Evolutionary conservation across 2,113 vertebrate genomes (phyloP).

Genomic region (Halichoerus grypus): DNA sequence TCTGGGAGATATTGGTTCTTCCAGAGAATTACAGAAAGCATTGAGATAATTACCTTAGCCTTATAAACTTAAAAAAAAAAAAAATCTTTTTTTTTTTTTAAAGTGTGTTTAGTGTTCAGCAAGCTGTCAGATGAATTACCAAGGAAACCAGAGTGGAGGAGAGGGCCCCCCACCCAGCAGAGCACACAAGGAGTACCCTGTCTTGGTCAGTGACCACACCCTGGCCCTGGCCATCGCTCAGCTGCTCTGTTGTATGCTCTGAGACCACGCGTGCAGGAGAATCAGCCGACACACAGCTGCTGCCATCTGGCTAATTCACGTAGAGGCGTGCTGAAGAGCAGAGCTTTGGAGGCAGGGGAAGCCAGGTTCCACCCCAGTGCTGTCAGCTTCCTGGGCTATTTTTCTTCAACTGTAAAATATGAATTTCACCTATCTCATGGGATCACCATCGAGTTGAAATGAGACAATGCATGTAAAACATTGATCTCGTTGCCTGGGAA

Average conservation of each 20-base stretch:
- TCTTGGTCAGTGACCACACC: neutral
- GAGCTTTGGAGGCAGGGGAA: neutral
- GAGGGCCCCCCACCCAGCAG: neutral
- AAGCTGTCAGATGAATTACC: constrained; percentile 23
- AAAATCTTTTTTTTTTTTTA: neutral
- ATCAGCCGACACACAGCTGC: neutral
- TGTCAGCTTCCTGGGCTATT: neutral
- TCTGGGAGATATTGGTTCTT: constrained; percentile 24
- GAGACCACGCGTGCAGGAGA: accelerated
- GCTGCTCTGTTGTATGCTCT: neutral
- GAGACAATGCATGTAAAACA: neutral
- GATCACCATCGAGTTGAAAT: neutral
- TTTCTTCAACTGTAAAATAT: neutral
- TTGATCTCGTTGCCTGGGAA: neutral
- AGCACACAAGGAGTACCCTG: neutral
- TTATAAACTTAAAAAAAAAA: constrained; percentile 47
- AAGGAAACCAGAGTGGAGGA: neutral
- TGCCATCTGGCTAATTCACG: neutral
- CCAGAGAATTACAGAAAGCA: constrained; percentile 59
- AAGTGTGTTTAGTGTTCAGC: constrained; percentile 18
- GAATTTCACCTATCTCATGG: neutral
- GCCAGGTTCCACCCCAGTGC: accelerated
- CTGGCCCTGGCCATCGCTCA: accelerated
- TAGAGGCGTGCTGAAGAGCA: neutral
- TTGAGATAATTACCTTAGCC: constrained; percentile 59